Evolutionary conservation across 1,140 invertebrate genomes (phyloP).

Genomic region (Neodiprion lecontei): DNA sequence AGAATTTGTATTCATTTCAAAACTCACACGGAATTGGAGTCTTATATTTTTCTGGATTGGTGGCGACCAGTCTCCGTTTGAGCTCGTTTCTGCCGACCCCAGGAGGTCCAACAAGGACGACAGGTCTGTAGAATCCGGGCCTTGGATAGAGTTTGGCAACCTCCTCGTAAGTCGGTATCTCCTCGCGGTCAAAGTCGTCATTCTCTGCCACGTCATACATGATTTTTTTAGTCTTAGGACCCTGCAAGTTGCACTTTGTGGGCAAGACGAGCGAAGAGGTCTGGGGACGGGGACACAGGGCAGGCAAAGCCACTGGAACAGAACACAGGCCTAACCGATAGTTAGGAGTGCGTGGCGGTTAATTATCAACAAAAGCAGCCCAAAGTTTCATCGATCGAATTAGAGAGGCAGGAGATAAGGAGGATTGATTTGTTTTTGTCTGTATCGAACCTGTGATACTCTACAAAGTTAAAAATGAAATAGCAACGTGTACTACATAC

Average conservation of each 20-base stretch:
- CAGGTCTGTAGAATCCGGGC: constrained; percentile 83
- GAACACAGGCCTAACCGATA: constrained; percentile 68
- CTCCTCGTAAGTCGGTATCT: constrained; percentile 95
- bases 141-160: constrained; percentile 91
- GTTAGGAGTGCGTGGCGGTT: constrained; percentile 46
- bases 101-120: constrained; percentile 94
- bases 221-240: constrained; percentile 85
- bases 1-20: not conserved
- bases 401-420: too few relatives aligned
- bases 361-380: not conserved
- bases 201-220: constrained; percentile 94
- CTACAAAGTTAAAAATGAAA: not conserved
- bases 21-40: constrained; percentile 94
- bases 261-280: constrained; percentile 65
- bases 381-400: not conserved
- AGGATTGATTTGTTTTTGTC: too few relatives aligned
- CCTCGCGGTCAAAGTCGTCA: constrained; percentile 91
- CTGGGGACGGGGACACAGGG: constrained; percentile 67
- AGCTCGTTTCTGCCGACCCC: constrained; percentile 95
- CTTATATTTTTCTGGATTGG: constrained; percentile 89
- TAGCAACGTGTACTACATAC: constrained; percentile 41
- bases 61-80: constrained; percentile 84
- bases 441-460: too few relatives aligned
- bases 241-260: constrained; percentile 63
- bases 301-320: constrained; percentile 68